phyloP scores from a whole-genome alignment of 2,888 invertebrate species.

The Onthophagus sagittarius region DNA sequence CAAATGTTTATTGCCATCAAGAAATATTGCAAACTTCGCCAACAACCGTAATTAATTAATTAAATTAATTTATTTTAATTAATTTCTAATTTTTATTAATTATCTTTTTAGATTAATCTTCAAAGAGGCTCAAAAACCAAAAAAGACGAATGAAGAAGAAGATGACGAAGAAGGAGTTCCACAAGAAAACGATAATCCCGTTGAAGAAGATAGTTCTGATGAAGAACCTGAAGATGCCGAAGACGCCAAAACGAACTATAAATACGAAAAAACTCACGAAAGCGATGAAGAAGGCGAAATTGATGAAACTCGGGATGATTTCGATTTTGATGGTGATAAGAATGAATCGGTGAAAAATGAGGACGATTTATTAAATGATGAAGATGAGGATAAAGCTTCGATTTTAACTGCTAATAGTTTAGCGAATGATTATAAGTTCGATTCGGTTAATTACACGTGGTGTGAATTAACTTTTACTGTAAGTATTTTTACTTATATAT shows the following conservation, averaged over 20 bases:
- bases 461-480: slow-evolving; percentile 76
- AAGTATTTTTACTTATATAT: slow-evolving; percentile 41
- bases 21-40: slow-evolving; percentile 55
- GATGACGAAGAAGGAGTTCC: slow-evolving; percentile 44
- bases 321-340: slow-evolving; percentile 43
- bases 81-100: too few species aligned
- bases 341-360: too few species aligned
- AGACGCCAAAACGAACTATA: slow-evolving; percentile 47
- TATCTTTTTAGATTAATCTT: too few species aligned
- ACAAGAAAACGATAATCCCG: slow-evolving; percentile 30
- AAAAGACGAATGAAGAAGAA: slow-evolving; percentile 28
- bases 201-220: slow-evolving; percentile 58
- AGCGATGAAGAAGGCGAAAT: slow-evolving; percentile 53
- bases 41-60: slow-evolving; percentile 49
- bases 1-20: slow-evolving; percentile 61
- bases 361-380: slow-evolving; percentile 36
- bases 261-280: slow-evolving; percentile 43
- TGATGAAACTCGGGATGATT: slow-evolving; percentile 56
- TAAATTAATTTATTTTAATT: too few species aligned
- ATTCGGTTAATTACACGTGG: slow-evolving; percentile 74
- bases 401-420: slow-evolving; percentile 39
- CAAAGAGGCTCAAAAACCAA: neutral
- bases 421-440: slow-evolving; percentile 65
- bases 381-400: slow-evolving; percentile 26
- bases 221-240: slow-evolving; percentile 63